Evolutionary conservation across 2,888 invertebrate genomes (phyloP), one percentile per base, ranked within the genome.

Genomic region (Dascillus cervinus): DNA sequence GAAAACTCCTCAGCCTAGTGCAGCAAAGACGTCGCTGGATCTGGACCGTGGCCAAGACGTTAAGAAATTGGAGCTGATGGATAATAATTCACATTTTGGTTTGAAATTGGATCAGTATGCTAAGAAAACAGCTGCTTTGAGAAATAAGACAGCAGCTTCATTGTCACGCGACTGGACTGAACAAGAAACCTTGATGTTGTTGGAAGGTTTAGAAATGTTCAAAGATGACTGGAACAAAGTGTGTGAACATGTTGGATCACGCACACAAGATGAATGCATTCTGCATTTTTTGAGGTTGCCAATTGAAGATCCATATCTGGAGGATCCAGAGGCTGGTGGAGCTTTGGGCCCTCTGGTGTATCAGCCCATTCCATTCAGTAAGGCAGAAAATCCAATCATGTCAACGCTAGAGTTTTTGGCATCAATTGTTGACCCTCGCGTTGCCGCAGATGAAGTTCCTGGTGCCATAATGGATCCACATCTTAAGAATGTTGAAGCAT

Each of bases 181-280:
- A 56, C 97, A 98, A 59, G 98, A 99, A 69, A 97, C 96, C 0
- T 72, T 99, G 19, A 69, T 97, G 22, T 67, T 99, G 25, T 72
- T 99, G 22, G 98, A 98, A 65, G 97, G 86, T 22, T 66, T 99
- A 98, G n/a, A n/a, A n/a, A n/a, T n/a, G n/a, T n/a, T n/a, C n/a
- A n/a, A n/a, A n/a, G n/a, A n/a, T n/a, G n/a, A 99, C 66, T 99
- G 98, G 98, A 99, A 98, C 71, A 90, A 97, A 64, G 88, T 91
- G n/a, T 90, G 90, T 41, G 97, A 98, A 58, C 98, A 99, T 66
- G 97, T 99, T 0, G 97, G 96, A 23, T 89, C 92, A 70, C n/a
- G n/a, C n/a, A n/a, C n/a, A n/a, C n/a, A n/a, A n/a, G n/a, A n/a
- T n/a, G n/a, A n/a, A n/a, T n/a, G n/a, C n/a, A n/a, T n/a, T n/a